These are phyloP conservation scores for Coenonympha glycerion DNA, from an alignment of 2,888 invertebrate species.

Conservation along the genomic window DNA sequence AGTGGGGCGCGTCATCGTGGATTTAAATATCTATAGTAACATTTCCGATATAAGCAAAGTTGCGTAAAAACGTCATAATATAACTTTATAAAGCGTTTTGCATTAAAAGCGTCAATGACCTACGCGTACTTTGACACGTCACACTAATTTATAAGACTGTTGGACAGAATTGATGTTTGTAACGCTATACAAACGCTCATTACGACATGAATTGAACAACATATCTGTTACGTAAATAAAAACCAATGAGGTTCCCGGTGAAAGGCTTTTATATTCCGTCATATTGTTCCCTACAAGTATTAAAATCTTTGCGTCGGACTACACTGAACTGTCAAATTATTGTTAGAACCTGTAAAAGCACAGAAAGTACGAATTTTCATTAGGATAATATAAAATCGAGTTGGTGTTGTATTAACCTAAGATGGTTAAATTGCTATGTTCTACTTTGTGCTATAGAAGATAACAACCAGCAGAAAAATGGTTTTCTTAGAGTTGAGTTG, in stretches of 20 bases:
- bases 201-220: conserved; percentile 45
- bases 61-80: neutral
- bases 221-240: conserved; percentile 44
- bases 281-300: conserved; percentile 65
- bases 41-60: conserved; percentile 10
- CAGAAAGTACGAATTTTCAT: too few relatives aligned
- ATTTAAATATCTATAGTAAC: too few relatives aligned
- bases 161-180: conserved; percentile 70
- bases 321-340: conserved; percentile 13
- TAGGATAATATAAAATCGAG: too few relatives aligned
- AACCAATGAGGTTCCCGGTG: conserved; percentile 43
- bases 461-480: too few relatives aligned
- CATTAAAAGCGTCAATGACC: conserved; percentile 4
- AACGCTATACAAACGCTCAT: conserved; percentile 40
- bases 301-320: conserved; percentile 30
- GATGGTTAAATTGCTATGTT: too few relatives aligned
- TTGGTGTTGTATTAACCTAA: too few relatives aligned
- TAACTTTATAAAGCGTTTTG: conserved; percentile 5
- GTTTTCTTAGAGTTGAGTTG: too few relatives aligned
- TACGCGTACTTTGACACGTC: conserved; percentile 36
- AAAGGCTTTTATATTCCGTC: conserved; percentile 61
- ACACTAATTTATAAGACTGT: conserved; percentile 65
- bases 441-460: too few relatives aligned
- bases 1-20: too few relatives aligned
- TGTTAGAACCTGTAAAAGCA: neutral